These are phyloP conservation scores for Prunella fulvescens DNA, from an alignment of 2,113 vertebrate genomes.

Conservation along the genomic window DNA sequence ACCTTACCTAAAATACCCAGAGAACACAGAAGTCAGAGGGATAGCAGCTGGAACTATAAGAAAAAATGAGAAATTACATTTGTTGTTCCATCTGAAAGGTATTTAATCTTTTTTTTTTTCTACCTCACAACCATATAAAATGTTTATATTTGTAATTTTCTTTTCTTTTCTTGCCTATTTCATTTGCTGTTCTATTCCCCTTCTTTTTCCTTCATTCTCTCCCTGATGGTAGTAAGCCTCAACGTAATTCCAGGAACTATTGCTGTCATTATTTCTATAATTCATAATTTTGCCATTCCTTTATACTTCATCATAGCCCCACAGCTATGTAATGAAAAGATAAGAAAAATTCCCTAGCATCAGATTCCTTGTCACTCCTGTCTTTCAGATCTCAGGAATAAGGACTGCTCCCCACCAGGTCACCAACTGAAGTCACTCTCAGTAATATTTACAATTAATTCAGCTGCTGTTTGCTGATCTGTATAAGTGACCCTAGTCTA, in stretches of 20 bases:
- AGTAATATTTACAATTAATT: background rate
- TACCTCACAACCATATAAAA: background rate
- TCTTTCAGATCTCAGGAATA: background rate
- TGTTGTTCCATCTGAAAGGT: background rate
- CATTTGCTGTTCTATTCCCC: background rate
- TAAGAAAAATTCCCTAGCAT: background rate
- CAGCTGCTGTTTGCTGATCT: background rate
- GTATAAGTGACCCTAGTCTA: background rate
- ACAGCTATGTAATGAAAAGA: background rate
- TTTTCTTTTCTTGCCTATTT: background rate
- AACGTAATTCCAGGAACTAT: background rate
- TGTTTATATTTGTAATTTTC: background rate
- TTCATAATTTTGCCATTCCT: background rate
- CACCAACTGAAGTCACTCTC: background rate
- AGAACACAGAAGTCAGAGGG: background rate
- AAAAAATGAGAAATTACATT: background rate
- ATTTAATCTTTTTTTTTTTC: background rate
- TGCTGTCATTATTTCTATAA: background rate
- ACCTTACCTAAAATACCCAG: background rate
- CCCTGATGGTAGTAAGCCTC: background rate
- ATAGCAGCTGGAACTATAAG: background rate
- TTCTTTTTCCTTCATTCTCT: background rate
- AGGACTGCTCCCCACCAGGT: background rate
- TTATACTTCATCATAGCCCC: background rate
- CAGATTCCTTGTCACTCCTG: background rate